Percentiles rank a stretch among this genome's conserved stretches.
Conservation (phyloP, 2,797 vertebrate genomes). For the Zenarchopterus dispar region DNA sequence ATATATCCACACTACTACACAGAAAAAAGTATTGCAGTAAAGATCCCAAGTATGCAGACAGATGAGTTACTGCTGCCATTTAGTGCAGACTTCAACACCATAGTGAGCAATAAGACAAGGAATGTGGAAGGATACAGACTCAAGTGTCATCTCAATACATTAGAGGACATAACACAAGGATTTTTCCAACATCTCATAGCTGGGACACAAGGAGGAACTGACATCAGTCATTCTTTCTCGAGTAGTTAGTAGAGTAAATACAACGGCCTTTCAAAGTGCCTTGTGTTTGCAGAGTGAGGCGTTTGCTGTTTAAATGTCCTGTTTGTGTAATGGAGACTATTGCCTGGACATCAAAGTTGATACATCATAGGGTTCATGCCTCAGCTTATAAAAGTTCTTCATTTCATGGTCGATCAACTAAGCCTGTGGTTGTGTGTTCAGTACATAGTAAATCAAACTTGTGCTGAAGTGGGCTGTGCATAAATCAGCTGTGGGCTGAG, state of each 20-base stretch:
- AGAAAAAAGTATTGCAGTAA: background rate
- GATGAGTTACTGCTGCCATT: background rate
- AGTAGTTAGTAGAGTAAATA: conserved; percentile 59
- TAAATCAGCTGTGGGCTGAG: conserved; percentile 40
- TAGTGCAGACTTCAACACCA: conserved; percentile 9
- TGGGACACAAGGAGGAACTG: conserved; percentile 59
- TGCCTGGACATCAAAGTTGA: conserved; percentile 33
- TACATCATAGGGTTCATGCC: conserved; percentile 16
- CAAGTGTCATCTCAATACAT: conserved; percentile 29
- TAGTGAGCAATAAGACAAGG: conserved; percentile 9
- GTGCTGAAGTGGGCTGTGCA: conserved; percentile 38
- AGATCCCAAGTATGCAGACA: background rate
- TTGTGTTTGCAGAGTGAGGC: conserved; percentile 63
- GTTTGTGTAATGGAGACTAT: conserved; percentile 44
- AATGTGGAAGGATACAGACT: conserved; percentile 26
- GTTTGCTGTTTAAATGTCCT: conserved; percentile 61
- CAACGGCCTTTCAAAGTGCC: conserved; percentile 11
- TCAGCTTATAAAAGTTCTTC: conserved; percentile 23
- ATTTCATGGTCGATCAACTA: conserved; percentile 18
- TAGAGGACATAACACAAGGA: conserved; percentile 29
- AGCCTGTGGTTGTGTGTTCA: conserved; percentile 33
- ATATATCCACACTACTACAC: no score
- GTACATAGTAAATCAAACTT: conserved; percentile 28
- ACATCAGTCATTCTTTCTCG: conserved; percentile 64
- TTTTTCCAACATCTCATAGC: conserved; percentile 50